These are phyloP conservation scores for Fissipunctia ypsillon DNA, from an alignment of 2,888 invertebrate species.

Conservation along the genomic window DNA sequence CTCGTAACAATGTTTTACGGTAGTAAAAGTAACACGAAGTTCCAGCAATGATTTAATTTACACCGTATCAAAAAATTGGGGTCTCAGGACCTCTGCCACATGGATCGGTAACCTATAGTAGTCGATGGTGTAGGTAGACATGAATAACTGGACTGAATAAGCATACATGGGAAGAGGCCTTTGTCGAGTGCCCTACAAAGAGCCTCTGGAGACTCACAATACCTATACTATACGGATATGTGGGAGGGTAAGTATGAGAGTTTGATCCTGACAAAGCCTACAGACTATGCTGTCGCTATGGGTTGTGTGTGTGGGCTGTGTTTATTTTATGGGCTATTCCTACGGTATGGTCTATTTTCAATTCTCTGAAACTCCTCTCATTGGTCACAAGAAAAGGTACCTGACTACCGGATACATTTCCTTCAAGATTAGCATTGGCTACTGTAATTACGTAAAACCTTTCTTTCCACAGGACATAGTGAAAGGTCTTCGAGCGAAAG, in stretches of 20 bases:
- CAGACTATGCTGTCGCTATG: background rate
- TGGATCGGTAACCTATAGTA: background rate
- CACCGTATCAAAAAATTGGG: background rate
- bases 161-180: no score
- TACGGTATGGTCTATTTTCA: background rate
- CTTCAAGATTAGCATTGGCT: background rate
- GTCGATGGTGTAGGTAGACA: background rate
- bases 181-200: background rate
- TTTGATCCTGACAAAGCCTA: no score
- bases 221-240: background rate
- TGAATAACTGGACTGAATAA: background rate
- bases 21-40: background rate
- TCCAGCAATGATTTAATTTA: background rate
- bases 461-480: slow-evolving; percentile 90
- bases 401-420: background rate
- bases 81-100: background rate
- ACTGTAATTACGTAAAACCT: background rate
- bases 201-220: background rate
- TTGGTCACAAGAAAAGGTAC: background rate
- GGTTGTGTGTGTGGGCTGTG: background rate
- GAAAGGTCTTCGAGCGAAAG: slow-evolving; percentile 91
- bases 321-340: background rate
- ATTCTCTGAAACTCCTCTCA: background rate
- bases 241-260: background rate
- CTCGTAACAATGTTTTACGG: background rate